Percentiles rank a stretch among this genome's conserved stretches.
Evolutionary conservation across 2,797 vertebrate genomes (phyloP).

Genomic region (Crenichthys baileyi): DNA sequence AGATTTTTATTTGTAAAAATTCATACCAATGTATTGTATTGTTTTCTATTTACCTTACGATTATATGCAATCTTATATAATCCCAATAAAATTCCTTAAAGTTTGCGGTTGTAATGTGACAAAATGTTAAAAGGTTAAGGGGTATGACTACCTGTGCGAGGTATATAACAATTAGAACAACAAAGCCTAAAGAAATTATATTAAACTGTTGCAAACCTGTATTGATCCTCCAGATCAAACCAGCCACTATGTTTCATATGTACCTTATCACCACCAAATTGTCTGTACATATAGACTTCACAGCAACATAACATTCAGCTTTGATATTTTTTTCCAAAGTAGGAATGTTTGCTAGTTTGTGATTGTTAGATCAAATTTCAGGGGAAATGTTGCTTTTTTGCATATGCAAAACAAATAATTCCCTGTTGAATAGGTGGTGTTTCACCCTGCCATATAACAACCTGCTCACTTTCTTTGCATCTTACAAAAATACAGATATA

Average conservation of each 20-base stretch:
- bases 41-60: neutral
- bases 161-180: neutral
- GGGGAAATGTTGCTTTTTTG: neutral
- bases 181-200: neutral
- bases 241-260: neutral
- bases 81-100: neutral
- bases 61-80: neutral
- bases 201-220: neutral
- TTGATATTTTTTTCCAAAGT: neutral
- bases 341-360: neutral
- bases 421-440: neutral
- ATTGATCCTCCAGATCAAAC: neutral
- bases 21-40: neutral
- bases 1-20: neutral
- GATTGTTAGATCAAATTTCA: neutral
- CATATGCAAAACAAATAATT: neutral
- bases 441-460: neutral
- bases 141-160: neutral
- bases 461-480: neutral
- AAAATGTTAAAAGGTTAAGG: neutral
- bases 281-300: neutral
- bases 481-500: neutral
- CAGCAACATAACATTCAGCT: neutral
- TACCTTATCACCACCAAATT: neutral
- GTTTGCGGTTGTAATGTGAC: neutral